Conservation (phyloP, 2,113 vertebrate genomes). For the Turnix velox region DNA sequence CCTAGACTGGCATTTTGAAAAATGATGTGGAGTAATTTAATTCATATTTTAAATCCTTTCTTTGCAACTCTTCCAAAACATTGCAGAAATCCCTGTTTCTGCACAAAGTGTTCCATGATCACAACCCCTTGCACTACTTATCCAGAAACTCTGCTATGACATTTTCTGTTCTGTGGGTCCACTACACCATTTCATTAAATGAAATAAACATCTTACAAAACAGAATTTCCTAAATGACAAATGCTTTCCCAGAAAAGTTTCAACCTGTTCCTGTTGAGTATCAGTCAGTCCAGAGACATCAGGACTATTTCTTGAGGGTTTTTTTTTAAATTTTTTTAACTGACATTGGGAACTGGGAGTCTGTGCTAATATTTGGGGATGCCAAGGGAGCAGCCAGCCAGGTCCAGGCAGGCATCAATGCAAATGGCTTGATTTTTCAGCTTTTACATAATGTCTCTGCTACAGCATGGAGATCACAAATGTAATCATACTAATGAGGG, state of each 20-base stretch:
- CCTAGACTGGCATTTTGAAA: neutral
- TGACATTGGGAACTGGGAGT: neutral
- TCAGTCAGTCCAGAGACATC: neutral
- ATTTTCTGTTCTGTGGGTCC: neutral
- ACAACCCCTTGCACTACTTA: neutral
- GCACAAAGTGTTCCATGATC: neutral
- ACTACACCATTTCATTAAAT: neutral
- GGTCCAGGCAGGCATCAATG: neutral
- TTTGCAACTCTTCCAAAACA: neutral
- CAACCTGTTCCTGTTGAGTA: neutral
- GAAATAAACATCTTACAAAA: neutral
- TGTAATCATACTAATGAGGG: neutral
- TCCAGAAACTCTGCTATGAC: neutral
- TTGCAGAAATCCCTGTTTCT: neutral
- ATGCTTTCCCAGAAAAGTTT: neutral
- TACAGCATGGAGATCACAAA: neutral
- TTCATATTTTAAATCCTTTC: neutral
- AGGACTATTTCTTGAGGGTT: neutral
- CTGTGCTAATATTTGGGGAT: neutral
- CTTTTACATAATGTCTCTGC: neutral
- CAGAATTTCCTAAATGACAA: neutral
- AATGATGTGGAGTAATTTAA: neutral
- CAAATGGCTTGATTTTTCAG: neutral
- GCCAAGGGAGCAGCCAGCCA: neutral
- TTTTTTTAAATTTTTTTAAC: neutral